Evolutionary conservation across 2,888 invertebrate species (phyloP).

Genomic region (Acanthosepion pharaonis): DNA sequence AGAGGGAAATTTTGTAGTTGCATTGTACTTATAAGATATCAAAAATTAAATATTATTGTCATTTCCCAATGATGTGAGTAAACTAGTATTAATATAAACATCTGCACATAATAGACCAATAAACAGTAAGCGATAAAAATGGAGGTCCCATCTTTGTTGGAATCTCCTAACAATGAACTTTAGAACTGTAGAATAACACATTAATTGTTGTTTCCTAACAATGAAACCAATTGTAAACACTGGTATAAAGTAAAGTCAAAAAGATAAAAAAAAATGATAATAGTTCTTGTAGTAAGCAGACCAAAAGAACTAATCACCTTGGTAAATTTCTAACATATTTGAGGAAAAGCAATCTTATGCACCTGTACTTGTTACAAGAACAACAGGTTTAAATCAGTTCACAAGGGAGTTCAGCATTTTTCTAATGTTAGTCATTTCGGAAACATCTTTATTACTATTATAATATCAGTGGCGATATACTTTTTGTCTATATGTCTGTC

Average conservation of each 20-base stretch:
- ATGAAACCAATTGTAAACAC: neutral
- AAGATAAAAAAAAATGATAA: neutral
- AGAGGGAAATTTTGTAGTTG: too few species aligned
- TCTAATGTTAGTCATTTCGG: neutral
- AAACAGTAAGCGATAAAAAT: too few species aligned
- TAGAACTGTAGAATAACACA: neutral
- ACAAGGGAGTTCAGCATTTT: neutral
- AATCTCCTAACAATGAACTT: neutral
- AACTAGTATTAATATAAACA: too few species aligned
- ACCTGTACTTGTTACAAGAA: neutral
- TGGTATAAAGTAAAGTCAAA: neutral
- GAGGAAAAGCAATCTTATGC: neutral
- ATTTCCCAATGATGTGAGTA: too few species aligned
- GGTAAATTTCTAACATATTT: neutral
- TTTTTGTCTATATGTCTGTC: neutral
- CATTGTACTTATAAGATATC: too few species aligned
- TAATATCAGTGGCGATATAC: neutral
- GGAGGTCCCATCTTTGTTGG: neutral
- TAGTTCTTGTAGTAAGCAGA: neutral
- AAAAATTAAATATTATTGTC: too few species aligned
- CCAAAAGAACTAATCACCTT: neutral
- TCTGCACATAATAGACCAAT: too few species aligned
- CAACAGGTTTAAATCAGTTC: neutral
- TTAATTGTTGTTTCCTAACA: neutral
- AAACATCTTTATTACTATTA: neutral